Evolutionary conservation across 2,888 invertebrate genomes (phyloP).

Genomic region (Griposia aprilina): DNA sequence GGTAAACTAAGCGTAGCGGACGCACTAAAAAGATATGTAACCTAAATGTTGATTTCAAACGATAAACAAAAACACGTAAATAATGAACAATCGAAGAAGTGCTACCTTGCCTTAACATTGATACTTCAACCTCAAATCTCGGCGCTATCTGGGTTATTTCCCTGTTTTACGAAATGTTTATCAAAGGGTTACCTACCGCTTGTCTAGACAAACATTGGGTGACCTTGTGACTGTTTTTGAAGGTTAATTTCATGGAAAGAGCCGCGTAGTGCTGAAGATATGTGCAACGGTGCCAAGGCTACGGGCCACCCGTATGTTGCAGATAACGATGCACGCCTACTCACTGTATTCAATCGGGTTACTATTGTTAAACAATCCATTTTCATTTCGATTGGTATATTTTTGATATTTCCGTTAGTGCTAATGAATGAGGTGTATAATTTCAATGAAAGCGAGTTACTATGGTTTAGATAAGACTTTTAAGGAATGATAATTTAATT

Average conservation of each 20-base stretch:
- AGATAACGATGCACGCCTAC: slow-evolving; percentile 83
- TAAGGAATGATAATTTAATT: neutral
- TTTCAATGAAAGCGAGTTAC: slow-evolving; percentile 28
- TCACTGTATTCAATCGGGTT: slow-evolving; percentile 61
- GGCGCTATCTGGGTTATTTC: slow-evolving; percentile 51
- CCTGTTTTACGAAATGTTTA: slow-evolving; percentile 52
- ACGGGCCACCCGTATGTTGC: slow-evolving; percentile 82
- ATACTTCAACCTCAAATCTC: slow-evolving; percentile 41
- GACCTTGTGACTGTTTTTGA: slow-evolving; percentile 79
- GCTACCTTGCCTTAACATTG: slow-evolving; percentile 52
- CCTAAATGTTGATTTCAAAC: slow-evolving; percentile 7
- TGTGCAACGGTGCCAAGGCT: slow-evolving; percentile 84
- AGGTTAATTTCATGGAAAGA: slow-evolving; percentile 80
- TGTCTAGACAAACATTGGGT: slow-evolving; percentile 77
- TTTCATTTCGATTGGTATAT: slow-evolving; percentile 51
- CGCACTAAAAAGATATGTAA: slow-evolving; percentile 34
- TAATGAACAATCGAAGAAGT: neutral
- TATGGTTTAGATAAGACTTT: neutral
- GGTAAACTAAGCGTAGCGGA: slow-evolving; percentile 46
- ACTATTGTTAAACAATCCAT: slow-evolving; percentile 64
- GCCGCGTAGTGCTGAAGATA: slow-evolving; percentile 75
- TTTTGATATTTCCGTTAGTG: slow-evolving; percentile 9
- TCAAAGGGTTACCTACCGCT: slow-evolving; percentile 54
- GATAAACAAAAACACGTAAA: neutral
- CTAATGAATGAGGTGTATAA: neutral